Conservation (phyloP, 2,888 invertebrate genomes). For the Meiosimyza decipiens region DNA sequence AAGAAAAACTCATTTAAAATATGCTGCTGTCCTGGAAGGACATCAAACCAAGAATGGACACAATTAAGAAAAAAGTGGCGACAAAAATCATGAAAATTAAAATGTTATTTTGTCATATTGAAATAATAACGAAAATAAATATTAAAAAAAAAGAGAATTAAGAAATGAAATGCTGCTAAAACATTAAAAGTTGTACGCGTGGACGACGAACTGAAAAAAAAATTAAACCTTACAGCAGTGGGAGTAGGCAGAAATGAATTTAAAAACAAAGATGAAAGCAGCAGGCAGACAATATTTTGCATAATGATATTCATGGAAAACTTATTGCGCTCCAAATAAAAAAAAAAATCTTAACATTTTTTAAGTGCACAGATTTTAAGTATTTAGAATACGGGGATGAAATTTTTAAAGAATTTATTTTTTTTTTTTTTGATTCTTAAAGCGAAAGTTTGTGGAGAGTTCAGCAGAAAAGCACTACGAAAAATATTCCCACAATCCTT, state of each 20-base stretch:
- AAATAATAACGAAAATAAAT: constrained; percentile 11
- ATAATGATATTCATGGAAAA: constrained; percentile 64
- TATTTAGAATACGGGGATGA: not conserved
- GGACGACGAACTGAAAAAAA: constrained; percentile 3
- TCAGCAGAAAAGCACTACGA: not conserved
- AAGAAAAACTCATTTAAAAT: not conserved
- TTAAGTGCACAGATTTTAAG: not conserved
- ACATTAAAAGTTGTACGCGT: not conserved
- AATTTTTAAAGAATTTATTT: not conserved
- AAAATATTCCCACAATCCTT: constrained; percentile 20
- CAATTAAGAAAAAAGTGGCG: constrained; percentile 9
- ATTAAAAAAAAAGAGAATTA: constrained; percentile 1
- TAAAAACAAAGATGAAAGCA: constrained; percentile 21
- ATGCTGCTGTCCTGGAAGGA: not conserved
- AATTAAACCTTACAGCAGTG: not conserved
- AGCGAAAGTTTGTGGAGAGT: too few relatives aligned
- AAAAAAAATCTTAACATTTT: not conserved
- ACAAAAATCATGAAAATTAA: constrained; percentile 29
- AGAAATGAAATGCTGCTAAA: not conserved
- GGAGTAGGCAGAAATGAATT: not conserved
- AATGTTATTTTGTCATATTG: constrained; percentile 28
- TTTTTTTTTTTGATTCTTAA: too few relatives aligned
- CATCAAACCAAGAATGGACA: not conserved
- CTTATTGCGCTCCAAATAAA: constrained; percentile 39
- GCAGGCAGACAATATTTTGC: constrained; percentile 51